These are phyloP conservation scores for Lytechinus variegatus DNA, from an alignment of 35 echinoderm and acorn worm species.

Conservation along the genomic window DNA sequence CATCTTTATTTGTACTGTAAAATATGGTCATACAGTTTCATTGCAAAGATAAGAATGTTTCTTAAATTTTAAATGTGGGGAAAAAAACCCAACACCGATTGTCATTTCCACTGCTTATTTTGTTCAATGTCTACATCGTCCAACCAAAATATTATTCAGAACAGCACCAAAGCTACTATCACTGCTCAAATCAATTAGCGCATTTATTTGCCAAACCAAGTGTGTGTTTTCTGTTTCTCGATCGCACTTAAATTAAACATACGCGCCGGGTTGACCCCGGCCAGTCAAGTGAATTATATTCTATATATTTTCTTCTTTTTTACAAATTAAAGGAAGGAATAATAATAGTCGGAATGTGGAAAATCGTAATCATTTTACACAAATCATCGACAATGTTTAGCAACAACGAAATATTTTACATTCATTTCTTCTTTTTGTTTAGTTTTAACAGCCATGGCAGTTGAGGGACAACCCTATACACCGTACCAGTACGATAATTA, in stretches of 20 bases:
- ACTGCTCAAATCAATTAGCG: not conserved
- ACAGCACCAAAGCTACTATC: not conserved
- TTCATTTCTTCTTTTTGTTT: not conserved
- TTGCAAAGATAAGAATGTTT: too few relatives aligned
- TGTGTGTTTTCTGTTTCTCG: not conserved
- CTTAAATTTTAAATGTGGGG: too few relatives aligned
- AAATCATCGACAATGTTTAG: not conserved
- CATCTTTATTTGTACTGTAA: too few relatives aligned
- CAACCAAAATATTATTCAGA: not conserved
- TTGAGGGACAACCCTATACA: not conserved
- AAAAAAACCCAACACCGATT: too few relatives aligned
- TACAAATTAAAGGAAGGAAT: not conserved
- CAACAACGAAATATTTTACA: not conserved
- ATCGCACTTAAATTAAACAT: not conserved
- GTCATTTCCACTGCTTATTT: not conserved
- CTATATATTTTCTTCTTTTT: not conserved
- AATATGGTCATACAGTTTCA: too few relatives aligned
- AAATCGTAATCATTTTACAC: not conserved
- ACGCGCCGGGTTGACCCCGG: not conserved
- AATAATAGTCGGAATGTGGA: not conserved
- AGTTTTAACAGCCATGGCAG: too few relatives aligned
- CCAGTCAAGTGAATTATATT: not conserved
- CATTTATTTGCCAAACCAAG: not conserved
- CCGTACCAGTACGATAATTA: not conserved
- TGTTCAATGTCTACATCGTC: not conserved